Evolutionary conservation across 2,113 vertebrate species (phyloP).

Genomic region (Erinaceus europaeus): DNA sequence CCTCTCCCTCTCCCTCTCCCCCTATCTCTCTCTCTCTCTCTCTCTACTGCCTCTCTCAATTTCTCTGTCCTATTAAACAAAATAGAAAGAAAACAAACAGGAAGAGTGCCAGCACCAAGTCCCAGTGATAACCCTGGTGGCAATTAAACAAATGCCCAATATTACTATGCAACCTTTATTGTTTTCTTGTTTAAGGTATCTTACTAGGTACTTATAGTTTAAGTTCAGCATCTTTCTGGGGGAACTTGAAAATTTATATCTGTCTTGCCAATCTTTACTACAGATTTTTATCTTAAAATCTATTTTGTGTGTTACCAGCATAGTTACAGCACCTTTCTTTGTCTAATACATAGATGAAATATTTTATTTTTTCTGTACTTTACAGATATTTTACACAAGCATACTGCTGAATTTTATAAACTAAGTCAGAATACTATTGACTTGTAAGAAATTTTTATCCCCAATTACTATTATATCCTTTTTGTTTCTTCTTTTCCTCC

Average conservation of each 20-base stretch:
- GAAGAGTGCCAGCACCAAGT: too few relatives aligned
- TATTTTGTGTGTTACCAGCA: not conserved
- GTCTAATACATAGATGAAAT: not conserved
- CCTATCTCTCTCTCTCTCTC: too few relatives aligned
- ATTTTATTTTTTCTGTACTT: not conserved
- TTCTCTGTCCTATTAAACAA: too few relatives aligned
- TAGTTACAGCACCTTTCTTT: not conserved
- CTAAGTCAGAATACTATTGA: not conserved
- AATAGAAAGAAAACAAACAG: too few relatives aligned
- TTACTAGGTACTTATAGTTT: not conserved
- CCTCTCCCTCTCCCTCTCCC: too few relatives aligned
- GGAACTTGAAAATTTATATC: not conserved
- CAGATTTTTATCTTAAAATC: not conserved
- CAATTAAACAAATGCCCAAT: not conserved
- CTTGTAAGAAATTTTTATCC: not conserved
- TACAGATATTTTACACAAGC: not conserved
- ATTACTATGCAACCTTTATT: not conserved
- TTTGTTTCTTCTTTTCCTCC: not conserved
- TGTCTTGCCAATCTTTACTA: not conserved
- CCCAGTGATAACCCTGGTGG: too few relatives aligned
- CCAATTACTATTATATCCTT: not conserved
- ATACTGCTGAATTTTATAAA: not conserved
- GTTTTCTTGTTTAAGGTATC: not conserved
- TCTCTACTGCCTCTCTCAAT: too few relatives aligned
- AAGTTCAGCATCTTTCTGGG: not conserved